Base-by-base conservation (phyloP, 2,797 vertebrate genomes). In the Ambastaia sidthimunki region DNA sequence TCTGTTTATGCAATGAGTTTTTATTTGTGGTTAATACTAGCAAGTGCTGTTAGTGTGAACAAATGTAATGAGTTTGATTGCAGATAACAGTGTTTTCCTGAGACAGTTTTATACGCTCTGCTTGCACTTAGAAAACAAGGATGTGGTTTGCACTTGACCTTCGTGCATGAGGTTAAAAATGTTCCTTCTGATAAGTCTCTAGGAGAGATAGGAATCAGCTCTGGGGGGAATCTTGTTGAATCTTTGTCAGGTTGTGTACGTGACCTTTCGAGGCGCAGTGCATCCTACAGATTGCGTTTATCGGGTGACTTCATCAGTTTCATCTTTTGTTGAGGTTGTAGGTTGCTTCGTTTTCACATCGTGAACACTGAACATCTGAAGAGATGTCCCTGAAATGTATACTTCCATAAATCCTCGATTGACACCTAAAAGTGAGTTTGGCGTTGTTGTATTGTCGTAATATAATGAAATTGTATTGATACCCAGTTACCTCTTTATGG, bases 111-210 rank as follows among this genome's bases (percentile, higher is more conserved):
- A 86, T 92, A 86, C 90, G 87, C 88, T 87, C 85, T 84, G 82
- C 85, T 87, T 88, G 88, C 89, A 90, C 86, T 89, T 86, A 87
- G 88, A 86, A 88, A 91, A 91, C 85, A 87, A 90, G 92, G 93
- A 93, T 92, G 92, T 91, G 91, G 91, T 92, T 87, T 91, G 90
- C 90, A 90, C 91, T 78, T 89, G 87, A 88, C 86, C 85, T 92
- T 86, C 81, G 81, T 86, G 86, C 83, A 84, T 80, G 86, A 84
- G 87, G 89, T 87, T 90, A 91, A 87, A 79, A 63, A 67, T 82
- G 86, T 83, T 80, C 55, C 52, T 71, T 71, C 80, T 85, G n/a
- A 67, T 69, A 54, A 16, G 41, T 69, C 62, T 60, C 31, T 71
- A 15, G 21, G 47, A 63, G 70, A 80, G 85, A 84, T 84, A 73